These are phyloP conservation scores for Tetramorium parvispinum DNA, from an alignment of 1,140 invertebrate genomes.

Conservation along the genomic window DNA sequence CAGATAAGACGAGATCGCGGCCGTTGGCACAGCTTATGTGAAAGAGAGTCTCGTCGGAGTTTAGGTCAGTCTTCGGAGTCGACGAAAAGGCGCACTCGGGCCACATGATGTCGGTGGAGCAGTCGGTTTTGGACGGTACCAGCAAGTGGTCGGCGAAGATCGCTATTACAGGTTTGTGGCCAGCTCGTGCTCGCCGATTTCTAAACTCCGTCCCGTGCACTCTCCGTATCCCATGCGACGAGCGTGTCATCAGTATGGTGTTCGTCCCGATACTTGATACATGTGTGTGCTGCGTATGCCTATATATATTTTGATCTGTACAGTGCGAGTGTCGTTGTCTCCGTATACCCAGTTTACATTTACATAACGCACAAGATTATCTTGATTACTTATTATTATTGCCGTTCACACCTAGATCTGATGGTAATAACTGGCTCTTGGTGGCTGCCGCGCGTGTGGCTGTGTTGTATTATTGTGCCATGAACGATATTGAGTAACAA, in stretches of 20 bases:
- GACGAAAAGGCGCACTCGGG: conserved; percentile 97
- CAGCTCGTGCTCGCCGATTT: conserved; percentile 62
- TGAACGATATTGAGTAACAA: conserved; percentile 22
- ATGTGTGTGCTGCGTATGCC: conserved; percentile 66
- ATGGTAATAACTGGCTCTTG: conserved; percentile 44
- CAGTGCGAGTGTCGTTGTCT: not conserved
- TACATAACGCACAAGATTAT: conserved; percentile 27
- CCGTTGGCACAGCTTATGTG: conserved; percentile 78
- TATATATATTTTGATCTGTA: conserved; percentile 28
- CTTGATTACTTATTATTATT: conserved; percentile 4
- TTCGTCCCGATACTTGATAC: conserved; percentile 52
- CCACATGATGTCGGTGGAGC: conserved; percentile 99
- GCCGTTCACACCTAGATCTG: conserved; percentile 23
- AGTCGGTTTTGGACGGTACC: conserved; percentile 99
- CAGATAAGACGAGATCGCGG: conserved; percentile 74
- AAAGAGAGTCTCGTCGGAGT: conserved; percentile 83
- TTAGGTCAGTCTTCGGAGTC: conserved; percentile 97
- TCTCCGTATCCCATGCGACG: conserved; percentile 52
- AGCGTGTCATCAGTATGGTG: conserved; percentile 51
- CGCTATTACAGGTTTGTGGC: conserved; percentile 98
- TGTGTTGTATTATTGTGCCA: conserved; percentile 46
- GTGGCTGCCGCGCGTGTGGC: conserved; percentile 54
- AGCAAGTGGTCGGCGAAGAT: conserved; percentile 99
- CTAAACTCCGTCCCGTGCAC: conserved; percentile 62
- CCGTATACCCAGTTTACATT: not conserved